Evolutionary conservation across 2,113 vertebrate genomes (phyloP), one percentile per base, ranked within the genome.

Genomic region (Dipodomys stephensi): DNA sequence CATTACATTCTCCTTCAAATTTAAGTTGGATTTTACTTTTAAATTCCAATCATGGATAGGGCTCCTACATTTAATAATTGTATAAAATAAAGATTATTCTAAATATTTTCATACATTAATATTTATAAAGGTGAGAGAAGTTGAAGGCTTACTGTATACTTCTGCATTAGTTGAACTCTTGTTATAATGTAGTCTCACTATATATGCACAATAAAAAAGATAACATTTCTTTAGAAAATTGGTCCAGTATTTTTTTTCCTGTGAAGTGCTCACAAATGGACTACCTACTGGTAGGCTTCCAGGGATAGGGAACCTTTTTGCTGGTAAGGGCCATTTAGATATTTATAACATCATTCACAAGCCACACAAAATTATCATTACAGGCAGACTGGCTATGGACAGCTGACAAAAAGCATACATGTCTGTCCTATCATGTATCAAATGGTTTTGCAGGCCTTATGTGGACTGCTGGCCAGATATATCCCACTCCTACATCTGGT

Each of bases 1-100:
- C n/a, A 88, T 0, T 95, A 71, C 79, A 95, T 97, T 97, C 92
- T 97, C 86, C 23, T 97, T 39, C 39, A 69, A 80, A 78, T n/a
- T 77, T 81, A 76, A 57, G 87, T 2, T n/a, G 1, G 2, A 67
- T 49, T 87, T 95, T 91, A 16, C 11, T 80, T 91, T 85, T 93
- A 25, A 92, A 83, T 74, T 92, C 27, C 4, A 65, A 3, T 68
- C 44, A 60, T 28, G 20, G 2, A 53, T 81, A 87, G 67, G 28
- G 19, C 11, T 44, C n/a, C 83, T 88, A 60, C 71, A 88, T 18
- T 32, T 89, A 87, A 73, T 74, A 13, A 39, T 74, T 77, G n/a
- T 82, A 57, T 83, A 82, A 88, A 76, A 60, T 20, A 76, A 87
- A 30, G 6, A 91, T 20, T 53, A 39, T 16, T 78, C 19, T 86